Conservation (phyloP, 2,888 invertebrate genomes). For the Rugalucina vietnamica region DNA sequence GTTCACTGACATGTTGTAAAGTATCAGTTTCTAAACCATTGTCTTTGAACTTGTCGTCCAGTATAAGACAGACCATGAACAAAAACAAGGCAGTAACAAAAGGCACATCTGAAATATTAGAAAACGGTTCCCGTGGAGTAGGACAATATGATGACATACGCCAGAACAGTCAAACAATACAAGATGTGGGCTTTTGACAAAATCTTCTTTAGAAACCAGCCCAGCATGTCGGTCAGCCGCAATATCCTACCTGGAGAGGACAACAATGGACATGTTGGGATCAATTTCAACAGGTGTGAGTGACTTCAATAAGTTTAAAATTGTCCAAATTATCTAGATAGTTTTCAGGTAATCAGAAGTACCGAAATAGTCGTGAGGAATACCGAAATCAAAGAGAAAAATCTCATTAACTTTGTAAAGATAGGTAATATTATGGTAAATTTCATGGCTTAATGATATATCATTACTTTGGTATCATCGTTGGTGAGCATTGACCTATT, state of each 20-base stretch:
- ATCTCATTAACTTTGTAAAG: background rate
- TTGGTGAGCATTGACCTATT: background rate
- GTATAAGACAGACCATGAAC: conserved; percentile 1
- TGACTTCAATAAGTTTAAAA: background rate
- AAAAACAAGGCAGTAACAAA: background rate
- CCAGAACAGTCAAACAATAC: conserved; percentile 35
- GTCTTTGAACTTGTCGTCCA: background rate
- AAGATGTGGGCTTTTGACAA: background rate
- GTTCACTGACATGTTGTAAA: too few species aligned
- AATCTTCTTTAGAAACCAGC: background rate
- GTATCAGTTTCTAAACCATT: conserved; percentile 14
- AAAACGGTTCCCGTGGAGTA: conserved; percentile 19
- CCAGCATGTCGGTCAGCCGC: background rate
- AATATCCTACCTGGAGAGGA: background rate
- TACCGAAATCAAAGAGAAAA: background rate
- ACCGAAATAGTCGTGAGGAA: background rate
- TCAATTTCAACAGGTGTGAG: conserved; percentile 9
- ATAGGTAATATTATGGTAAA: background rate
- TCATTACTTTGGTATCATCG: background rate
- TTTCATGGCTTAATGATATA: background rate
- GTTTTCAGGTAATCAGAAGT: background rate
- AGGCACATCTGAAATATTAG: background rate
- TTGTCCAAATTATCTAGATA: conserved; percentile 4
- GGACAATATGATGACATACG: conserved; percentile 24
- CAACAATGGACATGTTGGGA: background rate